phyloP scores from a whole-genome alignment of 1,140 invertebrate species.

The Lepidotrigona ventralis region DNA sequence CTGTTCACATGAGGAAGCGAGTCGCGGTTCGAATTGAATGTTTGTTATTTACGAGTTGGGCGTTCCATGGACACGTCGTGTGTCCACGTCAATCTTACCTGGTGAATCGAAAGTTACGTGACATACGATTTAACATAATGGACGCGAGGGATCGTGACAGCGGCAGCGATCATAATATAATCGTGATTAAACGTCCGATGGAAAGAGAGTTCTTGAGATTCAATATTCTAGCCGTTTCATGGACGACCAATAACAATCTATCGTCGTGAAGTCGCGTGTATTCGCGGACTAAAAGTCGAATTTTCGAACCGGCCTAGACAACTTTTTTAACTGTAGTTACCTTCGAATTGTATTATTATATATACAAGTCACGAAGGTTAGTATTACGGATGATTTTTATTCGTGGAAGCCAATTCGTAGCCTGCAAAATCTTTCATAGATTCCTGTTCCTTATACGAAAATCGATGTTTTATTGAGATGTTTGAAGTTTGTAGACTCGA shows the following conservation, averaged over 20 bases:
- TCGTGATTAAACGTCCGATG: slow-evolving; percentile 16
- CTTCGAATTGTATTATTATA: no score
- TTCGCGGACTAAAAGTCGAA: neutral
- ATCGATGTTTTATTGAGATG: no score
- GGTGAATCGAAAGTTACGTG: neutral
- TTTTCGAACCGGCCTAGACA: neutral
- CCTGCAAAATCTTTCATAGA: no score
- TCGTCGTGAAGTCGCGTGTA: neutral
- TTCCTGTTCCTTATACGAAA: no score
- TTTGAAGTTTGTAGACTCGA: no score
- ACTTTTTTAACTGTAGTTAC: no score
- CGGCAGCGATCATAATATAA: slow-evolving; percentile 31
- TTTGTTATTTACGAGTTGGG: slow-evolving; percentile 25
- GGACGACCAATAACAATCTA: slow-evolving; percentile 9
- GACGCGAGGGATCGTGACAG: slow-evolving; percentile 7
- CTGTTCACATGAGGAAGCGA: slow-evolving; percentile 8
- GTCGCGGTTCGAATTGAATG: slow-evolving; percentile 9
- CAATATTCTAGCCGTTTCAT: neutral
- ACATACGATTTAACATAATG: slow-evolving; percentile 12
- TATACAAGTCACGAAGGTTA: no score
- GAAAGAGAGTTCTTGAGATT: neutral
- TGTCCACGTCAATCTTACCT: slow-evolving; percentile 24
- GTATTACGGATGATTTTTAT: no score
- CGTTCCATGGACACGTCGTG: neutral
- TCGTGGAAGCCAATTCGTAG: no score